Evolutionary conservation across 2,797 vertebrate genomes (phyloP), one percentile per base, ranked within the genome.

Genomic region (Lepilemur septentrionalis): DNA sequence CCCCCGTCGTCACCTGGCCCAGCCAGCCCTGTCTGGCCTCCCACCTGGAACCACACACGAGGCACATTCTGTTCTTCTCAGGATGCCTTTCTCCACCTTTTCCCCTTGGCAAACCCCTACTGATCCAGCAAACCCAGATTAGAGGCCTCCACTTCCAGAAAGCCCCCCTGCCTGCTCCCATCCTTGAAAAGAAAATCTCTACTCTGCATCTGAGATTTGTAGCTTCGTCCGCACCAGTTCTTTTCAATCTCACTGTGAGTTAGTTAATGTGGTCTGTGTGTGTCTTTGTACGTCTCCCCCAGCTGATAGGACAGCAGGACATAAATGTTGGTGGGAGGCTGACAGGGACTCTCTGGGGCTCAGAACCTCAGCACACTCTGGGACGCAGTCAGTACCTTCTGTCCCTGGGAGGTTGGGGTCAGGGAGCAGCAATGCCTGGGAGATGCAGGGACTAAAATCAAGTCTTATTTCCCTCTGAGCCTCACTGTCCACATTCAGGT

Each of bases 101-200:
- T 70, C n/a, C 18, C 70, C 38, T 72, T n/a, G 52, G 5, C 9
- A 86, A 70, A 89, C 52, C 65, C 79, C 75, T 90, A 30, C 3
- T 38, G 35, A 72, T 82, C 46, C 89, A 72, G 82, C 52, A 67
- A 92, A 46, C n/a, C 84, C 80, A 86, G 10, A 38, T 43, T 43
- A 25, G 41, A 86, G 38, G 10, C 5, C 38, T 52, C 55, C 52
- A 59, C 25, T 61, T 78, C 83, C 6, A 0, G 20, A 67, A 65
- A 63, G 52, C 17, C 18, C 48, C 50, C 32, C 25, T 76, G 76
- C 25, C 22, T 50, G 25, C n/a, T 38, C 23, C 48, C 3, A 6
- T 18, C 8, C 17, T 50, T 43, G 20, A 30, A 50, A 32, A 57
- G 48, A 46, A 81, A 86, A 55, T 50, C 14, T 70, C 43, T 80